Evolutionary conservation across 2,888 invertebrate species (phyloP).

Genomic region (Carpatolechia fugitivella): DNA sequence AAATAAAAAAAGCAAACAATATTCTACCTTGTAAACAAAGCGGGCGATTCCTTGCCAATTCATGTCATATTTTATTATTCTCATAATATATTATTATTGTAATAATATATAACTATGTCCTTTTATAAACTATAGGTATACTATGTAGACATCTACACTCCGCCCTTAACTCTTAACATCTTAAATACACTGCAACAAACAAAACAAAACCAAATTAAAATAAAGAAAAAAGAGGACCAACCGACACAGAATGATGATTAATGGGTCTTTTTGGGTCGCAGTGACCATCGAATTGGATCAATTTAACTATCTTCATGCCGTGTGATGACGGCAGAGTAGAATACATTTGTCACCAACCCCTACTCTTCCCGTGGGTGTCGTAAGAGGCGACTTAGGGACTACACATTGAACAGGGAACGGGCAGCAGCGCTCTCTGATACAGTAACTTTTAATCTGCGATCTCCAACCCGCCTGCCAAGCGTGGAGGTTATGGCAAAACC

Average conservation of each 20-base stretch:
- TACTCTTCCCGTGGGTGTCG: too few species aligned
- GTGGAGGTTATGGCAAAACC: too few species aligned
- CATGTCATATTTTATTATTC: slow-evolving; percentile 55
- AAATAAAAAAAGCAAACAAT: slow-evolving; percentile 42
- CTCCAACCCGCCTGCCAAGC: too few species aligned
- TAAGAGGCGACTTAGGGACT: too few species aligned
- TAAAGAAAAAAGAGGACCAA: slow-evolving; percentile 51
- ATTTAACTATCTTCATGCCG: too few species aligned
- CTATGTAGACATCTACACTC: slow-evolving; percentile 77
- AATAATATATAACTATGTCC: slow-evolving; percentile 78
- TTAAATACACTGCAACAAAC: slow-evolving; percentile 78
- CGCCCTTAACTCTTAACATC: slow-evolving; percentile 71
- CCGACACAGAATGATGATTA: not conserved
- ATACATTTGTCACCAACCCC: too few species aligned
- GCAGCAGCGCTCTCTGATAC: too few species aligned
- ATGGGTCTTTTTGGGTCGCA: too few species aligned
- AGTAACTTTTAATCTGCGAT: too few species aligned
- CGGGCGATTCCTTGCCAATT: slow-evolving; percentile 67
- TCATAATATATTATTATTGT: slow-evolving; percentile 78
- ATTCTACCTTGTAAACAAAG: slow-evolving; percentile 69
- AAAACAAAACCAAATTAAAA: slow-evolving; percentile 48
- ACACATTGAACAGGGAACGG: too few species aligned
- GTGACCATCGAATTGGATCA: too few species aligned
- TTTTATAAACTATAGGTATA: slow-evolving; percentile 76
- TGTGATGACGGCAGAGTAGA: too few species aligned